Evolutionary conservation across 2,797 vertebrate species (phyloP), one percentile per base, ranked within the genome.

Genomic region (Hyperoplus lanceolatus): DNA sequence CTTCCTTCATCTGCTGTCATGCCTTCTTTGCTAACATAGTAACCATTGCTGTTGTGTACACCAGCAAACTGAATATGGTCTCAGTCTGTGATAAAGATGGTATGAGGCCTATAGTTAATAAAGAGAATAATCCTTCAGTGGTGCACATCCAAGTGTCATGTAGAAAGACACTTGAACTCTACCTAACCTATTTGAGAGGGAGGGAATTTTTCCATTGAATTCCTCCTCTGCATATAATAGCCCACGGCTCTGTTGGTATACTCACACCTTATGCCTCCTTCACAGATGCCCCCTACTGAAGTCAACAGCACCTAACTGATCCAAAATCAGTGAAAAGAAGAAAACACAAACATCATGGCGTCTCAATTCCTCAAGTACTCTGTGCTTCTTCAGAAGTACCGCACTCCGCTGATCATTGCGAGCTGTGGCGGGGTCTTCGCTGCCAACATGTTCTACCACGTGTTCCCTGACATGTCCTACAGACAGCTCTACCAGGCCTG

Each of bases 401-500:
- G 96, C 78, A 95, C 93, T n/a, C 81, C 95, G 0, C 77, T 98
- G 68, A 79, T 99, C 13, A 73, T 96, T 0, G 62, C 91, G 10
- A 96, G 97, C 85, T 98, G 97, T 13, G 13, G 94, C 1, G 96
- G 96, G 14, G 92, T 98, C 4, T 97, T 99, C 45, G 92, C 95
- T 0, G 90, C 93, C 72, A 96, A 97, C 59, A 84, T 97, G 71
- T 96, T 96, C 5, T 95, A 96, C 88, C 97, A 99, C 0, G 87
- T 95, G 18, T 95, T 96, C 74, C 97, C 97, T 0, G 94, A 96
- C 65, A 75, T 91, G 18, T 93, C 96, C 0, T 96, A 96, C 87
- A 95, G 80, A 38, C 94, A 94, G 80, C 68, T 98, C n/a, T 97
- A 97, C 48, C 97, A 98, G 86, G 96, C 96, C 86, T 99, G 97